Percentiles rank a stretch among this genome's conserved stretches.
Evolutionary conservation across 2,797 vertebrate genomes (phyloP).

Genomic region (Danio aesculapii): DNA sequence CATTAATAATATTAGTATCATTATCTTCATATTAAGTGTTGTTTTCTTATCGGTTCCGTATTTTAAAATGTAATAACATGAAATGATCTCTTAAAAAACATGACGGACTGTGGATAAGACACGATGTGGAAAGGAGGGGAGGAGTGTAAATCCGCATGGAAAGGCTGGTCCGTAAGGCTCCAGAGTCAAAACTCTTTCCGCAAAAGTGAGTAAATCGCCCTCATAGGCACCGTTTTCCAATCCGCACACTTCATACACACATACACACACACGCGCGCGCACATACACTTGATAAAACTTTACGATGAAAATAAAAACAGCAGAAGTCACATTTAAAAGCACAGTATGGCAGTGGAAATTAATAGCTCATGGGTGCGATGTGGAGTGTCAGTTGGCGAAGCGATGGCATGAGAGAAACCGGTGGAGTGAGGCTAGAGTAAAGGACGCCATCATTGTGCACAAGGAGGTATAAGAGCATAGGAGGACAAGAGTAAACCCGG

Average conservation of each 20-base stretch:
- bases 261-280: constrained; percentile 21
- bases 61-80: constrained; percentile 56
- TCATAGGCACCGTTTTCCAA: constrained; percentile 45
- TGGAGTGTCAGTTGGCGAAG: constrained; percentile 43
- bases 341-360: constrained; percentile 86
- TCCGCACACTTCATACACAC: constrained; percentile 33
- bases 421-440: constrained; percentile 47
- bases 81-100: constrained; percentile 58
- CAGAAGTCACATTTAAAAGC: constrained; percentile 74
- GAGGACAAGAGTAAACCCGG: constrained; percentile 36
- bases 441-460: constrained; percentile 53
- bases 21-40: constrained; percentile 46
- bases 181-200: constrained; percentile 41
- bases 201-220: constrained; percentile 60
- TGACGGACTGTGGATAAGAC: constrained; percentile 54
- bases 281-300: constrained; percentile 29
- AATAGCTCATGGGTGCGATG: constrained; percentile 72
- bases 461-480: constrained; percentile 52
- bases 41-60: constrained; percentile 59
- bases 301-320: constrained; percentile 44
- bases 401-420: constrained; percentile 26
- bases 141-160: constrained; percentile 45
- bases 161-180: constrained; percentile 57
- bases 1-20: constrained; percentile 50
- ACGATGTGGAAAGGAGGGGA: constrained; percentile 36